Conservation (phyloP, 1,140 invertebrate species). For the Dreissena polymorpha region DNA sequence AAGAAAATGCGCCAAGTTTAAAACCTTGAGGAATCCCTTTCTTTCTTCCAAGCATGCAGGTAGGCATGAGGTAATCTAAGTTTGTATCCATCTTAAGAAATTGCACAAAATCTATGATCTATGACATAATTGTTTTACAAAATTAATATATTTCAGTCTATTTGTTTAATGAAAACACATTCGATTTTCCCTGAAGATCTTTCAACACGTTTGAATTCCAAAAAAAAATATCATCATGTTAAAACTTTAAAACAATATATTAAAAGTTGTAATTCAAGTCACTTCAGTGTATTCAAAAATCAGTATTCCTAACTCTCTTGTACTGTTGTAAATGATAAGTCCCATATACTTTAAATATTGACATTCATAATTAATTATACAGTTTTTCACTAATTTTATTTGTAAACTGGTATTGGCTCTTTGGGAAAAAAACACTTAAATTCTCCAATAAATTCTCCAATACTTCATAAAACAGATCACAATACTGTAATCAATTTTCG, state of each 20-base stretch:
- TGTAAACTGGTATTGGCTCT: too few relatives aligned
- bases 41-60: constrained; percentile 29
- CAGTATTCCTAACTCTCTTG: background rate
- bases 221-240: background rate
- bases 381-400: too few relatives aligned
- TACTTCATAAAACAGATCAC: too few relatives aligned
- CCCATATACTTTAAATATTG: too few relatives aligned
- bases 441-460: too few relatives aligned
- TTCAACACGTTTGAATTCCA: background rate
- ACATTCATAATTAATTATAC: too few relatives aligned
- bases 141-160: background rate
- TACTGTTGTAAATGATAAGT: too few relatives aligned
- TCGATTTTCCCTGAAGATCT: background rate
- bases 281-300: background rate
- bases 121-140: background rate
- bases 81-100: constrained; percentile 32
- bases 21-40: background rate
- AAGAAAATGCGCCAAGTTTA: background rate
- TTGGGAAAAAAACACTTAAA: too few relatives aligned
- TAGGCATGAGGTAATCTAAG: constrained; percentile 47
- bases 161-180: background rate
- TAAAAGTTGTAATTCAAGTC: background rate
- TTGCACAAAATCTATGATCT: background rate
- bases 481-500: too few relatives aligned
- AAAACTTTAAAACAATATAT: background rate